Evolutionary conservation across 2,797 vertebrate species (phyloP).

Genomic region (Petrocephalus sullivani): DNA sequence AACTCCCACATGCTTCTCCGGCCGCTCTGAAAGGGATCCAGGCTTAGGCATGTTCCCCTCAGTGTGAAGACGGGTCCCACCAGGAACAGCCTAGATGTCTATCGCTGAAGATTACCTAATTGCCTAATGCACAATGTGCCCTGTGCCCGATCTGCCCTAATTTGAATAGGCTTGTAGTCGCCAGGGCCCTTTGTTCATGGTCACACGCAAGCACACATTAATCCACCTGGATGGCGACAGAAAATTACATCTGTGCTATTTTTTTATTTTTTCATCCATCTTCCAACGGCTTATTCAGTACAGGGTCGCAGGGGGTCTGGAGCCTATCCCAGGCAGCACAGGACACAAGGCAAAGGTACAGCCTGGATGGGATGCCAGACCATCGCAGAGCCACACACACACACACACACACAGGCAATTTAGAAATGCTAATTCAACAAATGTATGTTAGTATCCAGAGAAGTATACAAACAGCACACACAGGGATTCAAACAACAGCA

Average conservation of each 20-base stretch:
- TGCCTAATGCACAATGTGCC: not conserved
- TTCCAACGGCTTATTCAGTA: not conserved
- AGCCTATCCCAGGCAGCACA: not conserved
- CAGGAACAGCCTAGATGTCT: not conserved
- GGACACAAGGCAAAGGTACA: not conserved
- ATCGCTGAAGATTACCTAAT: slow-evolving; percentile 4
- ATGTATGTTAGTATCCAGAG: not conserved
- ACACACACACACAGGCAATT: not conserved
- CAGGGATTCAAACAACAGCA: not conserved
- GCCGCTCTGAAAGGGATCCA: not conserved
- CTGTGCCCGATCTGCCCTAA: not conserved
- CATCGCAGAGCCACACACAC: not conserved
- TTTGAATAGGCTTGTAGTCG: not conserved
- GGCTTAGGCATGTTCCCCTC: slow-evolving; percentile 22
- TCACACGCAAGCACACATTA: not conserved
- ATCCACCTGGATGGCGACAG: not conserved
- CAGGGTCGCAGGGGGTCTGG: not conserved
- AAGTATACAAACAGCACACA: not conserved
- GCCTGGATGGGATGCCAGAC: not conserved
- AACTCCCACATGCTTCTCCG: not conserved
- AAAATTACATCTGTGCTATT: not conserved
- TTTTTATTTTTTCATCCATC: not conserved
- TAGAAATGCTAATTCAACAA: not conserved
- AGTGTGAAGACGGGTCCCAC: not conserved
- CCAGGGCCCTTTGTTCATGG: not conserved